A percentile compares a stretch with the other conserved stretches of the same genome.
These are phyloP conservation scores for Chaetodon auriga DNA, from an alignment of 2,113 vertebrate species.

Conservation along the genomic window DNA sequence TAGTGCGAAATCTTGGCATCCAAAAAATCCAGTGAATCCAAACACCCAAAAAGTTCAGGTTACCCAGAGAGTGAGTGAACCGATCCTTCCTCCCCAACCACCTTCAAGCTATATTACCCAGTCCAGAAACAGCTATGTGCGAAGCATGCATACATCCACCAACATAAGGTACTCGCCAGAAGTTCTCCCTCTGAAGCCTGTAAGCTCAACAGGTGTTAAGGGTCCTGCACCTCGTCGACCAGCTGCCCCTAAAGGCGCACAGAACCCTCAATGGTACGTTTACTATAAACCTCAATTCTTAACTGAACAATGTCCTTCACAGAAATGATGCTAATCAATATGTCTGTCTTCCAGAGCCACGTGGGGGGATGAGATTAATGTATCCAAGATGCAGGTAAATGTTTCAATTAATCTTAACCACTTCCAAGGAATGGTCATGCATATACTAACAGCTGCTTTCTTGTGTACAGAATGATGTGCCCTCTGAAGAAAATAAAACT, in stretches of 20 bases:
- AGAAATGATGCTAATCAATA: not conserved
- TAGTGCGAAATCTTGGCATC: too few species aligned
- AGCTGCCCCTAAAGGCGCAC: not conserved
- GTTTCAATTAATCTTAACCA: accelerated
- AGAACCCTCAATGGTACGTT: not conserved
- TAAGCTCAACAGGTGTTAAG: accelerated
- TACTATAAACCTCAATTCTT: not conserved
- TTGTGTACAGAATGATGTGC: constrained; percentile 18
- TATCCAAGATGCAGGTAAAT: not conserved
- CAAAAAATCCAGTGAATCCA: not conserved
- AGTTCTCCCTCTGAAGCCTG: not conserved
- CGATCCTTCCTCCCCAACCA: accelerated
- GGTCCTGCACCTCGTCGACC: too few species aligned
- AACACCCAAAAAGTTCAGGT: not conserved
- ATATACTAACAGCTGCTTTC: not conserved
- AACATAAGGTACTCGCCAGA: not conserved
- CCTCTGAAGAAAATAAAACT: not conserved
- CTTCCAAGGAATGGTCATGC: not conserved
- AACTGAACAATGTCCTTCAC: too few species aligned
- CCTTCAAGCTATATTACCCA: not conserved
- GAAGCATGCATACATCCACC: accelerated
- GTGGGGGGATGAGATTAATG: not conserved
- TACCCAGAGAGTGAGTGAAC: not conserved
- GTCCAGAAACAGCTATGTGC: constrained; percentile 11
- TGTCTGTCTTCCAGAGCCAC: not conserved